phyloP scores from a whole-genome alignment of 2,797 vertebrate species.

The Melanotaenia pygmaea region DNA sequence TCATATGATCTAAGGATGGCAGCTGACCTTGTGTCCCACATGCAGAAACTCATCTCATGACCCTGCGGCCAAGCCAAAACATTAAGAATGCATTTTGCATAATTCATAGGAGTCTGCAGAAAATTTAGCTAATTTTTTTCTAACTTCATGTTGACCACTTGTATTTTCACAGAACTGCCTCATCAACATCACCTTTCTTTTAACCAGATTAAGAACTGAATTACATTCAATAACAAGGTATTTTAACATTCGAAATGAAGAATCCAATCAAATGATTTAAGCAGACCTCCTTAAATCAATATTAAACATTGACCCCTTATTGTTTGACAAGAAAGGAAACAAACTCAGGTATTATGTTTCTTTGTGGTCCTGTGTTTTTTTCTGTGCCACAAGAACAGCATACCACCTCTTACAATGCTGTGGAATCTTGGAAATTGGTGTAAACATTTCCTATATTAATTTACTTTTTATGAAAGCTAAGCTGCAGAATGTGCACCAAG shows the following conservation, averaged over 20 bases:
- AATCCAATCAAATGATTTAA: no score
- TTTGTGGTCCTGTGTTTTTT: not conserved
- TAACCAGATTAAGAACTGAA: not conserved
- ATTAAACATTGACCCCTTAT: not conserved
- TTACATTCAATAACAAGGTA: not conserved
- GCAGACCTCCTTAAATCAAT: not conserved
- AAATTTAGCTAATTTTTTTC: conserved; percentile 35
- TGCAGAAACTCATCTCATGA: conserved; percentile 55
- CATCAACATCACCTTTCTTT: conserved; percentile 1
- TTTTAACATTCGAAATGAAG: not conserved
- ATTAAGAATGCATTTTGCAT: conserved; percentile 61
- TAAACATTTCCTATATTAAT: conserved; percentile 23
- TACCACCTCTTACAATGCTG: not conserved
- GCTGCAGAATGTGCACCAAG: conserved; percentile 6
- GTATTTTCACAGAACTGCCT: conserved; percentile 6
- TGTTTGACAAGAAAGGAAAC: not conserved
- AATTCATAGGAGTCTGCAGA: conserved; percentile 50
- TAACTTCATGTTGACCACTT: conserved; percentile 36
- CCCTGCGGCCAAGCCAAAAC: conserved; percentile 58
- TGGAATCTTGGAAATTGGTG: not conserved
- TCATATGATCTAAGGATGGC: conserved; percentile 56
- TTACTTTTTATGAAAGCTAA: conserved; percentile 6
- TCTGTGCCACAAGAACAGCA: not conserved
- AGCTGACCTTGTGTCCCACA: conserved; percentile 65
- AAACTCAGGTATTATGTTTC: conserved; percentile 6